Evolutionary conservation across 2,888 invertebrate genomes (phyloP).

Genomic region (Keiferia lycopersicella): DNA sequence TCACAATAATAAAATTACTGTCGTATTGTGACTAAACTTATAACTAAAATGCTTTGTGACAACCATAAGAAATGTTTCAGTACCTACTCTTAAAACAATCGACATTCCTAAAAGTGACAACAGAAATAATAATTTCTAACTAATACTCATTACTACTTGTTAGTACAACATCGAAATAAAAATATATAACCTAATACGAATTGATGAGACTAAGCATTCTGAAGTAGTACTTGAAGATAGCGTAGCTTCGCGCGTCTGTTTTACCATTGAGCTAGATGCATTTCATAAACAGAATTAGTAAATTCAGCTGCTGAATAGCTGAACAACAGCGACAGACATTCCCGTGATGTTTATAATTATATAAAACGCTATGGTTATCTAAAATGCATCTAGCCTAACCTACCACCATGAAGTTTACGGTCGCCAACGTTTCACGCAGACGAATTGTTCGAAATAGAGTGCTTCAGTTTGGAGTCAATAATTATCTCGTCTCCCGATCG

Average conservation of each 20-base stretch:
- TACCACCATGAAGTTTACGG: background rate
- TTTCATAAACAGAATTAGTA: slow-evolving; percentile 31
- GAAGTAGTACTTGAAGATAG: slow-evolving; percentile 37
- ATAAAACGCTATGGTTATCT: slow-evolving; percentile 4
- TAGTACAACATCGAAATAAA: slow-evolving; percentile 34
- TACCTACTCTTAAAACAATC: slow-evolving; percentile 38
- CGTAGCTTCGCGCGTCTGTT: slow-evolving; percentile 30
- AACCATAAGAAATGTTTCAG: slow-evolving; percentile 39
- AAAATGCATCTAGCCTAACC: slow-evolving; percentile 42
- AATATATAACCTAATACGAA: slow-evolving; percentile 16
- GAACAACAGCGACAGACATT: background rate
- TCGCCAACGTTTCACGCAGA: slow-evolving; percentile 44
- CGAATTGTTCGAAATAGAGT: slow-evolving; percentile 67
- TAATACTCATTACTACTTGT: slow-evolving; percentile 38
- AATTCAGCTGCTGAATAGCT: background rate
- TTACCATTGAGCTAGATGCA: slow-evolving; percentile 38
- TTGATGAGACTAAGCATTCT: slow-evolving; percentile 29
- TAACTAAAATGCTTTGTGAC: slow-evolving; percentile 63
- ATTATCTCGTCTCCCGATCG: slow-evolving; percentile 95
- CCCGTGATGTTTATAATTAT: background rate
- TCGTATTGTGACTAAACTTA: slow-evolving; percentile 52
- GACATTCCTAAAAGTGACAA: slow-evolving; percentile 32
- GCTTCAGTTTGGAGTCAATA: slow-evolving; percentile 89
- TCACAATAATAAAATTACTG: background rate
- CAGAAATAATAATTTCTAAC: slow-evolving; percentile 39